Evolutionary conservation across 2,113 vertebrate species (phyloP).

Genomic region (Cyprinodon variegatus): DNA sequence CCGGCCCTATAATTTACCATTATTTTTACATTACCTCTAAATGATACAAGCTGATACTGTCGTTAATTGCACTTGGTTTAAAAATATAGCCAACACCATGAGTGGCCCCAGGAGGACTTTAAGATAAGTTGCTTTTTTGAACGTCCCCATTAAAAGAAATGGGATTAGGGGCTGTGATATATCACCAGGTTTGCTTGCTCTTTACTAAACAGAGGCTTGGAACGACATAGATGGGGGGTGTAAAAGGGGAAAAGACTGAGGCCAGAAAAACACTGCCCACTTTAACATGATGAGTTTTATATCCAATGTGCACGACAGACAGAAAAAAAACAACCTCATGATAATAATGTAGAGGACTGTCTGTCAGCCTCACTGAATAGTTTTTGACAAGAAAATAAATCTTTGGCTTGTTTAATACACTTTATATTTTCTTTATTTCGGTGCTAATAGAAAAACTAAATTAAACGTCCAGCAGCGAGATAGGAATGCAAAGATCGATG

Average conservation of each 20-base stretch:
- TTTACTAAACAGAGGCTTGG: slow-evolving; percentile 96
- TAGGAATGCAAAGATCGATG: slow-evolving; percentile 99
- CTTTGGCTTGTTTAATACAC: slow-evolving; percentile 99
- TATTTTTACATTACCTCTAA: slow-evolving; percentile 99
- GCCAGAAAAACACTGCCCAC: slow-evolving; percentile 94
- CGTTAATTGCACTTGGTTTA: slow-evolving; percentile 98
- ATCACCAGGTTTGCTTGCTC: slow-evolving; percentile 95
- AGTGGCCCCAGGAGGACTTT: slow-evolving; percentile 86
- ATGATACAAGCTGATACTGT: slow-evolving; percentile 99
- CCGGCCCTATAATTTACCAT: slow-evolving; percentile 99
- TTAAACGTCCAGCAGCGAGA: slow-evolving; percentile 99
- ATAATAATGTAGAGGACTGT: slow-evolving; percentile 96
- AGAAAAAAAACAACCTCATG: slow-evolving; percentile 86
- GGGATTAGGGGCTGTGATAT: slow-evolving; percentile 98
- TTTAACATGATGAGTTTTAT: slow-evolving; percentile 92
- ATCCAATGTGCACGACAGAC: slow-evolving; percentile 89
- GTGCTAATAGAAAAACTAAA: slow-evolving; percentile 99
- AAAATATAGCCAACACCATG: slow-evolving; percentile 89
- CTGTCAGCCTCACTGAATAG: slow-evolving; percentile 96
- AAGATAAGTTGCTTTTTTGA: slow-evolving; percentile 88
- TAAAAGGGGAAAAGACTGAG: slow-evolving; percentile 94
- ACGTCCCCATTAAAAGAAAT: slow-evolving; percentile 97
- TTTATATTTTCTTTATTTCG: slow-evolving; percentile 99
- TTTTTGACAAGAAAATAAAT: slow-evolving; percentile 99
- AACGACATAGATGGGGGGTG: slow-evolving; percentile 96